Evolutionary conservation across 2,888 invertebrate genomes (phyloP).

Genomic region (Furcula furcula): DNA sequence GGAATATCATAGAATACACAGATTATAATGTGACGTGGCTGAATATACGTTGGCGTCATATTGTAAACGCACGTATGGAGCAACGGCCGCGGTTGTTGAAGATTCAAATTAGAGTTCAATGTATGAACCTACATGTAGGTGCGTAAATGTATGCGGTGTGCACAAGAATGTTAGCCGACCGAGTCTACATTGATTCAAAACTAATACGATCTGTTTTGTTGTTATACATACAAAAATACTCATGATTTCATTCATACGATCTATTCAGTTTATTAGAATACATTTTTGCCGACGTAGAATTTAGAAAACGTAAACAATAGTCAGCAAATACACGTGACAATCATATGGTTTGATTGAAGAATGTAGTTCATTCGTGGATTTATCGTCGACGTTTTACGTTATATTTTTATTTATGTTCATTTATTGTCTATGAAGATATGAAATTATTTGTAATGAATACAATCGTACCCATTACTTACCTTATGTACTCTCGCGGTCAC

Average conservation of each 20-base stretch:
- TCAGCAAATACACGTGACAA: background rate
- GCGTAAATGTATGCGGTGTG: slow-evolving; percentile 19
- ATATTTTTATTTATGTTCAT: too few species aligned
- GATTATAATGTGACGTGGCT: slow-evolving; percentile 54
- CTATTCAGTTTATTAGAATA: background rate
- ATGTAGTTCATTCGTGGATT: slow-evolving; percentile 4
- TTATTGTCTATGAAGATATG: too few species aligned
- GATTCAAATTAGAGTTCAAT: slow-evolving; percentile 41
- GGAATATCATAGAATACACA: slow-evolving; percentile 49
- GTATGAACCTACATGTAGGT: too few species aligned
- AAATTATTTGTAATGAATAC: too few species aligned
- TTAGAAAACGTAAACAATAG: background rate
- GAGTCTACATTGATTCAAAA: slow-evolving; percentile 7
- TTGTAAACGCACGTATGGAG: slow-evolving; percentile 51
- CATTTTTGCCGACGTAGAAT: background rate
- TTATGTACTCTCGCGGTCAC: too few species aligned
- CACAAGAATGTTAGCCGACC: slow-evolving; percentile 16
- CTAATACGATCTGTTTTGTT: background rate
- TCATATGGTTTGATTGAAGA: background rate
- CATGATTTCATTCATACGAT: background rate
- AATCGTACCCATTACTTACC: too few species aligned
- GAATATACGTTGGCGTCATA: slow-evolving; percentile 70
- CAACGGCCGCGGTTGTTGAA: slow-evolving; percentile 53
- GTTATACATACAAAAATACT: background rate
- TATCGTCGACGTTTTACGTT: too few species aligned